Base-by-base conservation (phyloP, 1,140 invertebrate species). In the Halesus radiatus region DNA sequence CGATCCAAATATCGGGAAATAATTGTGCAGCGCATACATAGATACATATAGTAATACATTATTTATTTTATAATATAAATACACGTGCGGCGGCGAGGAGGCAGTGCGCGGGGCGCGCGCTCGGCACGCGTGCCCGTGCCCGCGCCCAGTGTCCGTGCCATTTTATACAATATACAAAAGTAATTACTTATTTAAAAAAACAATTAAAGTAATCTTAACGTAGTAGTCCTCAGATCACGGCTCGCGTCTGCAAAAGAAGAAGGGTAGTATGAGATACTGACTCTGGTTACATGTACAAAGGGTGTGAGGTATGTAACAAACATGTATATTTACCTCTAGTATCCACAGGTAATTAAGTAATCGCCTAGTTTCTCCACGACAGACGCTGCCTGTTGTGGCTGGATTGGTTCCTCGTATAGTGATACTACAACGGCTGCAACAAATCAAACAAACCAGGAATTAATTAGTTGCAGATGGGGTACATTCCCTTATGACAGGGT, bases 311-410 rank as follows among this genome's bases (percentile, higher is more conserved):
- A 37, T 37, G 32, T 8, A 8, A 22, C 54, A 4, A 7, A 56
- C 54, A 22, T 5, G 5, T 18, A 20, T 52, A n/a, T 45, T 50
- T 54, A 26, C 89, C 88, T 92, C 93, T 97, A 97, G 94, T 96
- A 97, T 93, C 96, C 96, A 92, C 95, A 96, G 91, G 92, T 94
- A 92, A 97, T 93, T 92, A 97, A 93, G 94, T 97, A 97, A 91
- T 97, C 96, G 92, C 96, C 96, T 92, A 97, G 92, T 92, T 97
- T 97, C 93, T 97, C 96, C 89, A 97, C 96, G 89, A 97, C 95
- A 84, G 95, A 96, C 88, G 96, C 96, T 87, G 96, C 96, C 91
- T 97, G 96, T 90, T 97, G 96, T 89, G 96, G 96, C 91, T 97
- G 96, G 90, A 97, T 96, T 86, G 96, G 96, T 91, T 97, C 96